These are phyloP conservation scores for Myiopsitta monachus DNA, from an alignment of 2,113 vertebrate species.

Conservation along the genomic window DNA sequence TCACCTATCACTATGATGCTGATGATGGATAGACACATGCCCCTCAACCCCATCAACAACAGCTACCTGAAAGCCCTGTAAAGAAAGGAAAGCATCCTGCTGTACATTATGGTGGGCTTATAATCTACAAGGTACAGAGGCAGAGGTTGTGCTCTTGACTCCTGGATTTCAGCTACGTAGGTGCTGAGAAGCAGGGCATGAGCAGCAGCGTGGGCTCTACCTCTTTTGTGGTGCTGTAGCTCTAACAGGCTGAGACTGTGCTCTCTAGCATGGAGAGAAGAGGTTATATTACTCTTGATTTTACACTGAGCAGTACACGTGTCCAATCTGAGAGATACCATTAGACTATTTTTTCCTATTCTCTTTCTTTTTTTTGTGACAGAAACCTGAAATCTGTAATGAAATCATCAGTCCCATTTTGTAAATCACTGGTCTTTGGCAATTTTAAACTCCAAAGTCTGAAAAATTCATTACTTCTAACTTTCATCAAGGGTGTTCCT, in stretches of 20 bases:
- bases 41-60: fast-evolving
- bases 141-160: not conserved
- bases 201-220: not conserved
- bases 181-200: not conserved
- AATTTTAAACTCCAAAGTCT: constrained; percentile 58
- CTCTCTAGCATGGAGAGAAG: not conserved
- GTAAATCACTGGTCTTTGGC: constrained; percentile 23
- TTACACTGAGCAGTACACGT: constrained; percentile 31
- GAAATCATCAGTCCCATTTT: not conserved
- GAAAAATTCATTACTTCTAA: constrained; percentile 67
- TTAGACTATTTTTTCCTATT: not conserved
- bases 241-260: not conserved
- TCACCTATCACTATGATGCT: fast-evolving
- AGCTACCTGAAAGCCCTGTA: not conserved
- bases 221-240: fast-evolving
- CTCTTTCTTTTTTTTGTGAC: not conserved
- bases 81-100: not conserved
- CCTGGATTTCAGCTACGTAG: not conserved
- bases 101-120: fast-evolving
- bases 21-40: not conserved
- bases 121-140: fast-evolving
- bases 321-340: constrained; percentile 22
- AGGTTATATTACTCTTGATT: not conserved
- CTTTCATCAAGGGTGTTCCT: constrained; percentile 61
- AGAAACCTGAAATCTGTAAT: constrained; percentile 58